Base-by-base conservation (phyloP, 2,888 invertebrate genomes). In the Pristionchus entomophagus region DNA sequence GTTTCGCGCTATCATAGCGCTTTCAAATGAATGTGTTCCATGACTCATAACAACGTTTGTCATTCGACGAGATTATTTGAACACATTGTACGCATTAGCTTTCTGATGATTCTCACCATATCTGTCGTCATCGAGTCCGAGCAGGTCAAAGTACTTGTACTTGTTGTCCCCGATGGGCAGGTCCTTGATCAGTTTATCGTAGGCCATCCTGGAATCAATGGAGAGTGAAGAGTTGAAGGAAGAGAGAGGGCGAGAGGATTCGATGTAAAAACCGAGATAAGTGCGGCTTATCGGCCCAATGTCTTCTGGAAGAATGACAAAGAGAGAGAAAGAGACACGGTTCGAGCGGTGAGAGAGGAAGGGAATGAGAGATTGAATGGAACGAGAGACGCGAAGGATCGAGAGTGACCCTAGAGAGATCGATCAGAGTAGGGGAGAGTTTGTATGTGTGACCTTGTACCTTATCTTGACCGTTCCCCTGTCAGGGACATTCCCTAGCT, bases 81-180 rank as follows among this genome's bases (percentile, higher is more conserved):
- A n/a, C n/a, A n/a, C n/a, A n/a, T n/a, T n/a, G n/a, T n/a, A n/a
- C n/a, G n/a, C n/a, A n/a, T n/a, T n/a, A n/a, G n/a, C n/a, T n/a
- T n/a, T n/a, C n/a, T n/a, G n/a, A n/a, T n/a, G 45, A 32, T 38
- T 85, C 86, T 96, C 95, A 97, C 97, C 96, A 95, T 97, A 97
- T 94, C 96, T 95, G 53, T 95, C 94, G 87, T 94, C 94, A 22
- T 96, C 96, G 56, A 98, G 95, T 19, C 95, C 94, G 6, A 95
- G 94, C 78, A 98, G 93, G 94, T 97, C 96, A 94, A 95, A 98
- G 94, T 96, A 98, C 87, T 96, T 95, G 94, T 95, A 97, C 45
- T 59, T 62, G 45, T 95, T 95, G 0, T 95, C 92, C 29, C 90
- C 89, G 41, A 92, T 88, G 26, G 88, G 83, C 45, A 92, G 87